Conservation (phyloP, 2,888 invertebrate species). For the Leptopilina drosophilae region DNA sequence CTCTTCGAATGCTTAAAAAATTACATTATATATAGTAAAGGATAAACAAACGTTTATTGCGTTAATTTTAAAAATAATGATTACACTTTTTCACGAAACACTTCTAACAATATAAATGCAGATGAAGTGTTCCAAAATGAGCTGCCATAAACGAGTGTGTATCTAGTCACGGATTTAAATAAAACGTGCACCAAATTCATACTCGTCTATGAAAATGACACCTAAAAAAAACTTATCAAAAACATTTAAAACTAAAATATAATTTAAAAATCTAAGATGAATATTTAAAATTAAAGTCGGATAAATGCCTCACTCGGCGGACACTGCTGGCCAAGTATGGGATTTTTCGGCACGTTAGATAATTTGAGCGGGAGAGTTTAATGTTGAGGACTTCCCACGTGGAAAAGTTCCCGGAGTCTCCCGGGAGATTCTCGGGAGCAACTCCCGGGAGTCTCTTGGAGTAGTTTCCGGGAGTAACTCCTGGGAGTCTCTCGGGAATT, state of each 20-base stretch:
- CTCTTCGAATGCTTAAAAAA: slow-evolving; percentile 64
- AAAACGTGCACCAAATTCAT: slow-evolving; percentile 87
- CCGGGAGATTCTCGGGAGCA: no score
- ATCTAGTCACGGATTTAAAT: slow-evolving; percentile 86
- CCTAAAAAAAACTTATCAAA: slow-evolving; percentile 37
- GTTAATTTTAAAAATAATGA: slow-evolving; percentile 19
- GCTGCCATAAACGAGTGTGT: slow-evolving; percentile 91
- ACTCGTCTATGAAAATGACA: slow-evolving; percentile 87
- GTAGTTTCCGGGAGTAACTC: no score
- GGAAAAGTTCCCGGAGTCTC: no score
- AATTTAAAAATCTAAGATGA: no score
- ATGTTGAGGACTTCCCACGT: no score
- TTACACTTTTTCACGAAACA: slow-evolving; percentile 17
- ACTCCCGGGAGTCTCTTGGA: no score
- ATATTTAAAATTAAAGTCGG: no score
- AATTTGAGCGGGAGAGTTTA: no score
- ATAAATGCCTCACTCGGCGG: no score
- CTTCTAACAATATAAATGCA: background rate
- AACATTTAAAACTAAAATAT: background rate
- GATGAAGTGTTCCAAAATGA: slow-evolving; percentile 58
- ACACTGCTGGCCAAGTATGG: no score
- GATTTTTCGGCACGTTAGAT: no score
- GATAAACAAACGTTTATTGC: background rate
- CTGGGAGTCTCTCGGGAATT: no score
- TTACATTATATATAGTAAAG: background rate